phyloP scores from a whole-genome alignment of 1,140 invertebrate genomes.

The Sitophilus oryzae region DNA sequence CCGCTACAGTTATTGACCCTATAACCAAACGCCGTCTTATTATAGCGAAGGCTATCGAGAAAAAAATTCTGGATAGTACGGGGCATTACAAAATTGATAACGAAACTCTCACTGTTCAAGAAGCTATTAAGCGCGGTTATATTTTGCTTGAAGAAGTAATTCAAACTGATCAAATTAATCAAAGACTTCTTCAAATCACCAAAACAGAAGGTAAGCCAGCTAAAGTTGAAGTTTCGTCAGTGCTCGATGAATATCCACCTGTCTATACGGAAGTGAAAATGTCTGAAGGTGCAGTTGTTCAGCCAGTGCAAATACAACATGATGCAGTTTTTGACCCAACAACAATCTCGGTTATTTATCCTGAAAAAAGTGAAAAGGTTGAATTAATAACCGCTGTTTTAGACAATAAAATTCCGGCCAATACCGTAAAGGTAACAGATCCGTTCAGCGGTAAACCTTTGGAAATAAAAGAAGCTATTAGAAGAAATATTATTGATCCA shows the following conservation, averaged over 20 bases:
- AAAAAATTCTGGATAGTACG: conserved; percentile 68
- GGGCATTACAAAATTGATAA: conserved; percentile 62
- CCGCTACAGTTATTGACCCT: conserved; percentile 71
- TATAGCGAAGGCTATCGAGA: conserved; percentile 68
- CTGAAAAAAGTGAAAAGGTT: conserved; percentile 60
- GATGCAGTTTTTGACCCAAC: conserved; percentile 71
- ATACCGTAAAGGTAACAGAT: conserved; percentile 70
- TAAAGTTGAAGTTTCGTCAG: conserved; percentile 57
- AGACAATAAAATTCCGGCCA: conserved; percentile 58
- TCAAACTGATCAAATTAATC: conserved; percentile 42
- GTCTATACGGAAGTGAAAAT: conserved; percentile 45
- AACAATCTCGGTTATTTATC: conserved; percentile 65
- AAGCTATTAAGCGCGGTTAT: conserved; percentile 66
- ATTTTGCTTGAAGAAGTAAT: conserved; percentile 56
- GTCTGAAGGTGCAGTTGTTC: conserved; percentile 49
- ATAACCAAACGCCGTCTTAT: conserved; percentile 63
- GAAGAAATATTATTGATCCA: conserved; percentile 67
- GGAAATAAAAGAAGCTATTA: conserved; percentile 68
- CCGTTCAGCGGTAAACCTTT: conserved; percentile 64
- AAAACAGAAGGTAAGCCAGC: conserved; percentile 58
- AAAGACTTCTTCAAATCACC: conserved; percentile 57
- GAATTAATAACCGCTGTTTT: conserved; percentile 65
- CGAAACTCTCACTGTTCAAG: conserved; percentile 65
- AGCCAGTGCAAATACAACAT: conserved; percentile 62
- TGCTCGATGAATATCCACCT: conserved; percentile 44